Evolutionary conservation across 2,797 vertebrate species (phyloP), one percentile per base, ranked within the genome.

Genomic region (Anas bahamensis): DNA sequence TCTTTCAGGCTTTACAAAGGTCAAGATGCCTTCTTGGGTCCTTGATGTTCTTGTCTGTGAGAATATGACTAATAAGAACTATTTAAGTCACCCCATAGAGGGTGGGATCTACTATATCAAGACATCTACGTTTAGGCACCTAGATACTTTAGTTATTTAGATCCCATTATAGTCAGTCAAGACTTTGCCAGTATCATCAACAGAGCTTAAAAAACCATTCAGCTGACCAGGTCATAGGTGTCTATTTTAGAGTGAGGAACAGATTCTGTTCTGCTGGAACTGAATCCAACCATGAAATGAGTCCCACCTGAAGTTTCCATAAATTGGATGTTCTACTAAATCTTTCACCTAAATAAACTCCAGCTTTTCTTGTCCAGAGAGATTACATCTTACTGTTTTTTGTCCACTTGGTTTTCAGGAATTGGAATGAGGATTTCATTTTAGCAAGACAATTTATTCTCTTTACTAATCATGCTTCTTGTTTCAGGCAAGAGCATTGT

Each of bases 81-180:
- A 7, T 41, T 39, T 22, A 28, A 64, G 11, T 50, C 17, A 57
- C 18, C 3, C 26, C 0, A 0, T 8, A 57, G 16, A 19, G 5
- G 35, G 4, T 41, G 11, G 6, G 10, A 39, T 79, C 26, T 35
- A 31, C 7, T 33, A 3, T 39, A 55, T 28, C 14, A 84, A 59
- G 33, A 75, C 17, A 46, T 9, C 4, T 65, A 39, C 35, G 31
- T 78, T 72, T 55, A 72, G 55, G 29, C 37, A 65, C 31, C 13
- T 55, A 21, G 5, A 15, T 65, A 24, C 22, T 57, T 75, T 55
- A 59, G 56, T 59, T 55, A 73, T 26, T 75, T 72, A 28, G 4
- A 13, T 57, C 17, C 21, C 9, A 6, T 57, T 65, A 35, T 0
- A 37, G 14, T 53, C 17, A 24, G 26, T 57, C 68, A 50, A 73